These are phyloP conservation scores for Oreochromis grahami DNA, from an alignment of 2,797 vertebrate genomes.

Conservation along the genomic window DNA sequence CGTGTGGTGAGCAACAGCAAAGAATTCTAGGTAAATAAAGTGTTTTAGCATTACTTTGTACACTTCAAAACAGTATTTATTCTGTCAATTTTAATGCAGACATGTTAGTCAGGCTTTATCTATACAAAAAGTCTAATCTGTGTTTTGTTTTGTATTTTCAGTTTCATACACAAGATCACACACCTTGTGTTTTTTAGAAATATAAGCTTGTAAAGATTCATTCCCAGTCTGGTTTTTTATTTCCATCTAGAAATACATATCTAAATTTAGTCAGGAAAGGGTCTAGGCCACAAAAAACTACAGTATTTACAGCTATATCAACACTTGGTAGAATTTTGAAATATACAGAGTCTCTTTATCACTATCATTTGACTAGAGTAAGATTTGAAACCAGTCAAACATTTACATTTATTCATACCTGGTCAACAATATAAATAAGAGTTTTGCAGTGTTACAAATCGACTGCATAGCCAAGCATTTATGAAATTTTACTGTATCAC, in stretches of 20 bases:
- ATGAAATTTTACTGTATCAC: background rate
- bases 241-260: background rate
- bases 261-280: background rate
- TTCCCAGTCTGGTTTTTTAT: background rate
- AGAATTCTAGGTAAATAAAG: background rate
- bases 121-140: background rate
- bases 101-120: background rate
- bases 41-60: background rate
- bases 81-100: background rate
- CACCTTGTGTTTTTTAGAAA: background rate
- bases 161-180: background rate
- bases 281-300: background rate
- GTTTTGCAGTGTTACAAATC: background rate
- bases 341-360: background rate
- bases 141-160: no score
- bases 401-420: background rate
- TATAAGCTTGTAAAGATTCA: background rate
- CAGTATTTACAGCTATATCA: background rate
- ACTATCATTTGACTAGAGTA: background rate
- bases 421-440: background rate
- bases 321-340: background rate
- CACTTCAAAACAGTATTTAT: background rate
- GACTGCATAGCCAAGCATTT: background rate
- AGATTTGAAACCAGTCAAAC: background rate
- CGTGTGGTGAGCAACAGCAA: background rate